A percentile compares a stretch with the other conserved stretches of the same genome.
Conservation (phyloP, 2,113 vertebrate genomes). For the Sciurus niger region DNA sequence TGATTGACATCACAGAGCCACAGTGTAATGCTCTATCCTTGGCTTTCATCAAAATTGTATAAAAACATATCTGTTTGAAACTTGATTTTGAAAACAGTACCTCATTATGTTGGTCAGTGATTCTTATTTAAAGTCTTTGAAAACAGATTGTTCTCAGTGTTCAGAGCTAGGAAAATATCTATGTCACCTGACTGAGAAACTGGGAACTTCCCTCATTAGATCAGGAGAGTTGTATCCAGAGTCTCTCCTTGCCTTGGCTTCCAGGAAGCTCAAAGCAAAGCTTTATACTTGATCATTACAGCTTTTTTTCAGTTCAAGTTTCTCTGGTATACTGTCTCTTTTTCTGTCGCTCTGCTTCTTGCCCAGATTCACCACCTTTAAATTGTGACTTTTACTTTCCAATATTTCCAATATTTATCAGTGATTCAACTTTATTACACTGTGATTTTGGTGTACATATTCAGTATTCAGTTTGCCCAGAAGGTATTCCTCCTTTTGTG, state of each 20-base stretch:
- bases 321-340: not conserved
- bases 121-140: constrained; percentile 19
- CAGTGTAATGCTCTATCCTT: not conserved
- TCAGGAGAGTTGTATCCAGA: not conserved
- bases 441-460: not conserved
- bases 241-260: not conserved
- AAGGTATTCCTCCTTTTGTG: not conserved
- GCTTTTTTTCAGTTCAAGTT: not conserved
- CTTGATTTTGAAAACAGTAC: not conserved
- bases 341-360: not conserved
- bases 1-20: constrained; percentile 49
- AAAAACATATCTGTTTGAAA: not conserved
- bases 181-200: not conserved
- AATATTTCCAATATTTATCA: constrained; percentile 26
- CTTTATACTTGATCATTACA: not conserved
- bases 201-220: not conserved
- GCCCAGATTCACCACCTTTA: not conserved
- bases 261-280: not conserved
- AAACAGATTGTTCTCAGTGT: not conserved
- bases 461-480: not conserved
- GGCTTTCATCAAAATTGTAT: constrained; percentile 19
- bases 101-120: not conserved
- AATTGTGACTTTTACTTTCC: not conserved
- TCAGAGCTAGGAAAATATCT: not conserved
- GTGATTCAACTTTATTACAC: not conserved